Conservation (phyloP, 2,888 invertebrate species). For the Drosophila subquinaria region DNA sequence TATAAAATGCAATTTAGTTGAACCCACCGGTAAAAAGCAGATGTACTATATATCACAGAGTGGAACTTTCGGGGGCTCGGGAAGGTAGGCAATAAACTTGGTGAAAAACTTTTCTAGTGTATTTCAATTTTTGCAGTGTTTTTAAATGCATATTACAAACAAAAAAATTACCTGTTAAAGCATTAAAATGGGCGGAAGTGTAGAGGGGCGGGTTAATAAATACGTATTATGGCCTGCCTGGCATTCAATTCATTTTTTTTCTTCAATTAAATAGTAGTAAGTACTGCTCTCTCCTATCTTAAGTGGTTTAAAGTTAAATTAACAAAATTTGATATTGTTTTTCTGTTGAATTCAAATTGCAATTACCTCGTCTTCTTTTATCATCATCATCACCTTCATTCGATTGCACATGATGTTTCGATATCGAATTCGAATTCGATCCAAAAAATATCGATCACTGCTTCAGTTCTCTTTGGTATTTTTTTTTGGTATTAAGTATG, state of each 20-base stretch:
- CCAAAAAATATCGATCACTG: slow-evolving; percentile 27
- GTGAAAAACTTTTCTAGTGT: slow-evolving; percentile 6
- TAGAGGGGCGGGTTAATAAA: slow-evolving; percentile 3
- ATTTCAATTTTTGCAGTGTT: slow-evolving; percentile 10
- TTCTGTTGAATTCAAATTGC: slow-evolving; percentile 43
- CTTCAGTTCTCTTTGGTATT: slow-evolving; percentile 21
- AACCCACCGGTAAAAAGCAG: slow-evolving; percentile 14
- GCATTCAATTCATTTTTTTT: background rate
- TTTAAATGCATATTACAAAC: slow-evolving; percentile 23
- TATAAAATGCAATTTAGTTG: slow-evolving; percentile 14
- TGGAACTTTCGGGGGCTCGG: background rate
- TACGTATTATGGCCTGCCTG: slow-evolving; percentile 21
- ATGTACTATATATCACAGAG: background rate
- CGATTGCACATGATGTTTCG: slow-evolving; percentile 26
- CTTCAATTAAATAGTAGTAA: background rate
- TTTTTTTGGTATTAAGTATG: slow-evolving; percentile 15
- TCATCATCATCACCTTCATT: slow-evolving; percentile 12
- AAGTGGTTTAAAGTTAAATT: slow-evolving; percentile 18
- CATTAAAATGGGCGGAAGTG: slow-evolving; percentile 11
- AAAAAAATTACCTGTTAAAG: slow-evolving; percentile 35
- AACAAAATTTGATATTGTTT: slow-evolving; percentile 25
- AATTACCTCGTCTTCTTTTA: slow-evolving; percentile 47
- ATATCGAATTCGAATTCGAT: slow-evolving; percentile 28
- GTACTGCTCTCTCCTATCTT: slow-evolving; percentile 37
- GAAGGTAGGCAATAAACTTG: background rate